Conservation (phyloP, 2,888 invertebrate species). For the Schizaphis graminum region DNA sequence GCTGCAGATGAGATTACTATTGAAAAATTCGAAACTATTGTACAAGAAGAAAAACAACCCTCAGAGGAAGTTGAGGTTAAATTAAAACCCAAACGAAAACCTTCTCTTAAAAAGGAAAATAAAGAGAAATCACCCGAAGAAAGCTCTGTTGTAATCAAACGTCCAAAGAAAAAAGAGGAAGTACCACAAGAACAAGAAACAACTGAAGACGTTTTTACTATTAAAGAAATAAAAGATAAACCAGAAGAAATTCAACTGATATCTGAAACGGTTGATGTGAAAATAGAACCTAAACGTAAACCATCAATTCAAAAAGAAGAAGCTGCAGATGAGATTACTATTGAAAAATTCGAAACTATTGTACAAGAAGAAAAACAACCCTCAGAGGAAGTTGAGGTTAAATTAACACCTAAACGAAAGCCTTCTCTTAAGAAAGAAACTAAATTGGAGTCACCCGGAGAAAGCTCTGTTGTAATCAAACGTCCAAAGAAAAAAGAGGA, state of each 20-base stretch:
- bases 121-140: conserved; percentile 35
- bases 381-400: conserved; percentile 66
- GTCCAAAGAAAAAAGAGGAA: conserved; percentile 66
- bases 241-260: conserved; percentile 69
- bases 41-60: conserved; percentile 27
- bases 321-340: conserved; percentile 78
- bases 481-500: conserved; percentile 66
- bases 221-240: conserved; percentile 69
- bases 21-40: conserved; percentile 71
- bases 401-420: neutral
- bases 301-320: conserved; percentile 71
- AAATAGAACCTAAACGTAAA: conserved; percentile 75
- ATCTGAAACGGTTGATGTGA: too few relatives aligned
- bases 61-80: conserved; percentile 66
- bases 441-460: neutral
- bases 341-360: conserved; percentile 71
- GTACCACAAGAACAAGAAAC: conserved; percentile 67
- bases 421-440: neutral
- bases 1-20: conserved; percentile 78
- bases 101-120: neutral
- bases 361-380: conserved; percentile 43
- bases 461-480: conserved; percentile 20
- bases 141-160: conserved; percentile 14
- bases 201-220: conserved; percentile 28
- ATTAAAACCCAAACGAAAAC: neutral